phyloP scores from a whole-genome alignment of 2,113 vertebrate species.

The Cyanistes caeruleus region DNA sequence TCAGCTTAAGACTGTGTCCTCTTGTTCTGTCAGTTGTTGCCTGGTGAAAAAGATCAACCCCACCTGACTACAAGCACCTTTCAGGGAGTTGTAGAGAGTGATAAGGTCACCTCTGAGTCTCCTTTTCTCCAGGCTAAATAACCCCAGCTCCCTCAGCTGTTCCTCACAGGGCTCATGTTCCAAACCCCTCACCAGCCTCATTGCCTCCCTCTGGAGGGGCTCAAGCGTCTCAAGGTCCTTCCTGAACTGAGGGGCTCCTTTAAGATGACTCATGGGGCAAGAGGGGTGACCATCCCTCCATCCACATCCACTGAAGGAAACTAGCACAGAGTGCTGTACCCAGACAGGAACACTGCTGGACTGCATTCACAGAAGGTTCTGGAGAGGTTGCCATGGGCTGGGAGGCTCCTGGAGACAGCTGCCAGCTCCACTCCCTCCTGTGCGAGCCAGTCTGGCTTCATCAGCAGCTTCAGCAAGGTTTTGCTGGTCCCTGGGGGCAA shows the following conservation, averaged over 20 bases:
- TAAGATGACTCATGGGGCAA: fast-evolving
- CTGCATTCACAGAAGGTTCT: background rate
- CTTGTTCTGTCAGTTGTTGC: background rate
- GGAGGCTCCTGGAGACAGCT: background rate
- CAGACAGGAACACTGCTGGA: background rate
- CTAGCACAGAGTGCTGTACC: background rate
- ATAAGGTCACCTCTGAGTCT: background rate
- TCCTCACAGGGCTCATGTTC: background rate
- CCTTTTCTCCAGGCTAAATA: background rate
- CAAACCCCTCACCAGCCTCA: background rate
- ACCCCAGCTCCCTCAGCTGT: background rate
- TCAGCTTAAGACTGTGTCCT: background rate
- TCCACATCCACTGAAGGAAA: background rate
- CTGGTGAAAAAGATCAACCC: background rate
- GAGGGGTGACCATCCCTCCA: background rate
- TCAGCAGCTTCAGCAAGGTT: background rate
- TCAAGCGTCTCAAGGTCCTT: fast-evolving
- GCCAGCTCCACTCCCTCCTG: background rate
- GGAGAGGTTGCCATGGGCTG: background rate
- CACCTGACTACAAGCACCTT: fast-evolving
- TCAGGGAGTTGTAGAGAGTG: background rate
- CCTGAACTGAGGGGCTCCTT: background rate
- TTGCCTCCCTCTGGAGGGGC: fast-evolving
- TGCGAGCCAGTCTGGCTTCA: background rate
- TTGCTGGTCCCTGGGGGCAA: background rate